Conservation (phyloP, 1,140 invertebrate species). For the Sesamia nonagrioides region DNA sequence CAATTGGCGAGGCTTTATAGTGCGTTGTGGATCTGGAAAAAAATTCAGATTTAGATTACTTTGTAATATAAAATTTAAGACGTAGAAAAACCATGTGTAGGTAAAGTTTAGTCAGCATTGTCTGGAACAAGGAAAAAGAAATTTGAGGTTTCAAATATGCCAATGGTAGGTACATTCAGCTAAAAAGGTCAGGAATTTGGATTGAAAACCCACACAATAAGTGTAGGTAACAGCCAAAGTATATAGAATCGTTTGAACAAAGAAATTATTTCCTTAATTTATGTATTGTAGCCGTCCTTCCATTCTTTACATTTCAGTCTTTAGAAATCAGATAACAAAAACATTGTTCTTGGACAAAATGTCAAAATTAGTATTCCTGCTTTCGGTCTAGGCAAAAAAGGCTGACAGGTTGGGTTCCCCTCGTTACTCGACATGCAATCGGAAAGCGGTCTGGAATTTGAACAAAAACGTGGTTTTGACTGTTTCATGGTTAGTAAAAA, state of each 20-base stretch:
- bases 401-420: constrained; percentile 18
- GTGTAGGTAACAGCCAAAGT: no score
- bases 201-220: no score
- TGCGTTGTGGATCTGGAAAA: neutral
- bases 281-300: neutral
- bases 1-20: neutral
- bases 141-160: no score
- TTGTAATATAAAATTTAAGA: no score
- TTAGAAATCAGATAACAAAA: neutral
- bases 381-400: constrained; percentile 33
- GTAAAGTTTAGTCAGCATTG: no score
- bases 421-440: constrained; percentile 31
- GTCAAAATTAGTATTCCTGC: constrained; percentile 38
- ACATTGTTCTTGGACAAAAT: constrained; percentile 17
- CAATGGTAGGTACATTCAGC: no score
- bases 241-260: neutral
- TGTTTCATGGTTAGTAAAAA: neutral
- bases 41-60: no score
- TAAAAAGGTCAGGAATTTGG: no score
- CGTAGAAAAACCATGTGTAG: no score
- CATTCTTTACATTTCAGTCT: constrained; percentile 17
- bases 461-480: neutral
- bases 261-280: neutral
- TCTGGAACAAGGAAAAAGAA: no score
- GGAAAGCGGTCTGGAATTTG: neutral